Percentiles rank a stretch among this genome's conserved stretches.
Evolutionary conservation across 1,140 invertebrate species (phyloP).

Genomic region (Rhynchophorus ferrugineus): DNA sequence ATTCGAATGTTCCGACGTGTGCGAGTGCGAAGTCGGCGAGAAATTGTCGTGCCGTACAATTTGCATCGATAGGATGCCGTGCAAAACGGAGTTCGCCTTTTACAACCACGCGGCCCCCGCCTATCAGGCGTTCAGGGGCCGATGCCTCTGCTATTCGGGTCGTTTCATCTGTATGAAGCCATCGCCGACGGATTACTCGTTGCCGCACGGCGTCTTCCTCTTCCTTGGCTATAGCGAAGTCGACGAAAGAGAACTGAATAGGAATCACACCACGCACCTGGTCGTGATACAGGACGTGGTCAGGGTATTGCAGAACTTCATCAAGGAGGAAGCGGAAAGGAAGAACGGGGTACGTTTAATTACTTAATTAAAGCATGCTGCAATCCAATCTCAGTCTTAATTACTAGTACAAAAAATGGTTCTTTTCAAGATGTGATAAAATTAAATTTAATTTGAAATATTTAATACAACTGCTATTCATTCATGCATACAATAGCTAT

Average conservation of each 20-base stretch:
- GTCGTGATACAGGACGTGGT: slow-evolving; percentile 73
- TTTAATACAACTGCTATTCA: too few species aligned
- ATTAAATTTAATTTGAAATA: too few species aligned
- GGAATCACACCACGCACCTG: slow-evolving; percentile 59
- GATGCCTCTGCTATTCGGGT: slow-evolving; percentile 84
- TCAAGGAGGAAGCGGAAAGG: slow-evolving; percentile 52
- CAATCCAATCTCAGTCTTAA: neutral
- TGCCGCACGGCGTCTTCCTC: slow-evolving; percentile 74
- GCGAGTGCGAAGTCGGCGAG: slow-evolving; percentile 67
- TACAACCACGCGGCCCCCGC: slow-evolving; percentile 83
- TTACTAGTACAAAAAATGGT: neutral
- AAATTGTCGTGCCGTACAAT: slow-evolving; percentile 75
- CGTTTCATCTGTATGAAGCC: slow-evolving; percentile 87
- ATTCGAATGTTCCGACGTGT: slow-evolving; percentile 73
- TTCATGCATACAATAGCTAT: too few species aligned
- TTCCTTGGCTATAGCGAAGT: slow-evolving; percentile 81
- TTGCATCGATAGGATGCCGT: slow-evolving; percentile 74
- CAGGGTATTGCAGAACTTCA: slow-evolving; percentile 66
- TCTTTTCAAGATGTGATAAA: too few species aligned
- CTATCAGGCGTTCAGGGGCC: slow-evolving; percentile 78
- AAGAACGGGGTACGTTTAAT: slow-evolving; percentile 60
- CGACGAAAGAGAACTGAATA: slow-evolving; percentile 68
- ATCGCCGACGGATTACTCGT: slow-evolving; percentile 66
- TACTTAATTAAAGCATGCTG: neutral
- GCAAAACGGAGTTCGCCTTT: slow-evolving; percentile 76